Evolutionary conservation across 2,888 invertebrate species (phyloP), one percentile per base, ranked within the genome.

Genomic region (Aelia acuminata): DNA sequence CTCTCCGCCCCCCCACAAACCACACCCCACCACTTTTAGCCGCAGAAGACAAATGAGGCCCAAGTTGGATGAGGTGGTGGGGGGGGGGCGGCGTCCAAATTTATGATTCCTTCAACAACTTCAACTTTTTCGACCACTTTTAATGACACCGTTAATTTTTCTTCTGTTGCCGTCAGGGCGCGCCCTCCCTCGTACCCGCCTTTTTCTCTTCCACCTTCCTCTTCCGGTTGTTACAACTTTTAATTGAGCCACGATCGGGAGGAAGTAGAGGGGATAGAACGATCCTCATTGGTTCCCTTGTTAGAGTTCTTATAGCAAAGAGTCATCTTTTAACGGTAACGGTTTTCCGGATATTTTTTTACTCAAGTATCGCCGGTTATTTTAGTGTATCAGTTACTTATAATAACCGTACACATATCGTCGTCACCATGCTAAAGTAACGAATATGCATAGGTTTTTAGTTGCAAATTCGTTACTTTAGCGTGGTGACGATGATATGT

Each of bases 71-170:
- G 15, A 39, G 26, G 57, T 4, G 57, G 57, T 11, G 26, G 3
- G 26, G 13, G n/a, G 53, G n/a, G 53, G 53, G 2, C 5, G 1
- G 10, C 5, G 43, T 11, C 13, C 43, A 80, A 47, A 80, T 80
- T 80, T 80, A 80, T 80, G 80, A 80, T 80, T n/a, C 39, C 43
- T 80, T 80, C 75, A 75, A 75, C 75, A 75, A 75, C 75, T 75
- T 75, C 75, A 75, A 75, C 75, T 75, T 75, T 75, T 80, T 80
- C 80, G 43, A 43, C 43, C 80, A 80, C 43, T 80, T 80, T 80
- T 80, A 80, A 80, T 80, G 80, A 80, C 80, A 80, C 43, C 80
- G 80, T 80, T 80, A 80, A 80, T 80, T 80, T 80, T 80, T 80
- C 80, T 80, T 80, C 43, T 80, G 43, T 47, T 80, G 35, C 43